phyloP scores from a whole-genome alignment of 2,797 vertebrate species.

The Chloroceryle amazona region DNA sequence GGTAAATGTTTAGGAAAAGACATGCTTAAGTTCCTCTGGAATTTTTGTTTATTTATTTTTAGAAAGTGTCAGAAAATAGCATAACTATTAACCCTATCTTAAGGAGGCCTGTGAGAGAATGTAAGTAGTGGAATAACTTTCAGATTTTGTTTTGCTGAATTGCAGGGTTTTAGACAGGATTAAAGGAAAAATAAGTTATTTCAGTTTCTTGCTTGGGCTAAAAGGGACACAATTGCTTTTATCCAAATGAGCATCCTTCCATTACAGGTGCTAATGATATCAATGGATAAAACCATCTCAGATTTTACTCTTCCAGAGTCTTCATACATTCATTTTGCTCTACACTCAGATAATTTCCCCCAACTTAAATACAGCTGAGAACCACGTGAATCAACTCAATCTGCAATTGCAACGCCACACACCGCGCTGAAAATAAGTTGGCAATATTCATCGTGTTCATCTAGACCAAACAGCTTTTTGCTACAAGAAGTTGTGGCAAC shows the following conservation, averaged over 20 bases:
- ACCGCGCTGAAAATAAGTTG: not conserved
- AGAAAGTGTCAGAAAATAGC: not conserved
- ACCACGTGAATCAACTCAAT: not conserved
- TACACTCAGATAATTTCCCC: not conserved
- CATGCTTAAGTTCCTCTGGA: not conserved
- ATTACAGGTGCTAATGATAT: not conserved
- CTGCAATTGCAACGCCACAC: not conserved
- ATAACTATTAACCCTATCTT: not conserved
- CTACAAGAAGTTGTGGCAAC: not conserved
- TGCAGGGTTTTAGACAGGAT: not conserved
- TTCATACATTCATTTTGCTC: not conserved
- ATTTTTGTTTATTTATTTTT: not conserved
- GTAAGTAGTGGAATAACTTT: not conserved
- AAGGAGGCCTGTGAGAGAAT: not conserved
- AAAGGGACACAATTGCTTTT: not conserved
- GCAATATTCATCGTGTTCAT: not conserved
- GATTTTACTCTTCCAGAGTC: not conserved
- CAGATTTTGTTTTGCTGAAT: not conserved
- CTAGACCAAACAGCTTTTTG: not conserved
- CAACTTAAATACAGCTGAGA: too few relatives aligned
- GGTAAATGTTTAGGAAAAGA: not conserved
- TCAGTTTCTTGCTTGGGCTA: not conserved
- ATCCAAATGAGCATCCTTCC: not conserved
- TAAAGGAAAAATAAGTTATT: not conserved
- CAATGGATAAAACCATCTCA: not conserved